Conservation (phyloP, 2,113 vertebrate species). For the Otus sunia region DNA sequence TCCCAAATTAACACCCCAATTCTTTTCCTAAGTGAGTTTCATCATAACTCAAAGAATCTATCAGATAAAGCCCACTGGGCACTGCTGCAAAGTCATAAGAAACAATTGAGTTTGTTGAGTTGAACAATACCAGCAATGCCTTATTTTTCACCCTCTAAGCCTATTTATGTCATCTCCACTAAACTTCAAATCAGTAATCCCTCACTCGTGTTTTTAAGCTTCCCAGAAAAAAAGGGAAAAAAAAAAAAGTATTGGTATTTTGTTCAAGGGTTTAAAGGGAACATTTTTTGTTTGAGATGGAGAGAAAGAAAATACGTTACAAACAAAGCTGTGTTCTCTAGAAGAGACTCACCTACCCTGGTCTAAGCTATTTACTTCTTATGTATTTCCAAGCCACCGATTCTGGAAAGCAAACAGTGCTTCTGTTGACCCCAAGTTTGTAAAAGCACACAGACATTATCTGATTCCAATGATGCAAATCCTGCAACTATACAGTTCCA, state of each 20-base stretch:
- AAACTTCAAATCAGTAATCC: background rate
- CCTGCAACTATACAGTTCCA: background rate
- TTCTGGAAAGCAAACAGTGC: background rate
- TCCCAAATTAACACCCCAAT: background rate
- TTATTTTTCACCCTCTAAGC: background rate
- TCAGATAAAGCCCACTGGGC: background rate
- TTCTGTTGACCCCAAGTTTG: background rate
- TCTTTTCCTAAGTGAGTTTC: background rate
- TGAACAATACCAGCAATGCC: background rate
- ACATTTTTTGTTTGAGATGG: background rate
- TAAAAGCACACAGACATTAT: background rate
- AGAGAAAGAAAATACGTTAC: background rate
- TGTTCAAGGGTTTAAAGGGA: background rate
- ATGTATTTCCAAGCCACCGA: background rate
- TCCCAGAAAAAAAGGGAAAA: background rate
- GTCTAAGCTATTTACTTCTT: background rate
- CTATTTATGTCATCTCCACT: background rate
- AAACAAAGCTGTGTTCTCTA: background rate
- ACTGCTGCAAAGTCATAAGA: background rate
- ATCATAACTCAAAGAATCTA: background rate
- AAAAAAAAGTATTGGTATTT: background rate
- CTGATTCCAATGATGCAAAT: background rate
- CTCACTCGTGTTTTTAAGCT: background rate
- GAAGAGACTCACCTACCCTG: background rate
- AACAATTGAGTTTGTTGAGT: background rate